Evolutionary conservation across 1,140 invertebrate species (phyloP), one percentile per base, ranked within the genome.

Genomic region (Drosophila sulfurigaster): DNA sequence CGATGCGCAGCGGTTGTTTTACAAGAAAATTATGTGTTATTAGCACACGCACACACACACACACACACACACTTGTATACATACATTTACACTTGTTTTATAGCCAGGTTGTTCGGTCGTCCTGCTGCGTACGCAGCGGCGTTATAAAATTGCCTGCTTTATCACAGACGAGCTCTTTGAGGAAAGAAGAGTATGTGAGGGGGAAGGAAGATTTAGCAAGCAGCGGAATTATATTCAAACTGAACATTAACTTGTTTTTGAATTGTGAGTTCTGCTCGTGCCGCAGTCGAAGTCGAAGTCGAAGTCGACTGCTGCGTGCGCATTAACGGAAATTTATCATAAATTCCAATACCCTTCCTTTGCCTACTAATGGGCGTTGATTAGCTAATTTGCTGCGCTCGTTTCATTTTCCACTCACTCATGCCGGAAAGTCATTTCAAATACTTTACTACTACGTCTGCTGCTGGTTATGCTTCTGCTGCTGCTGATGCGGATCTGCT

Each of bases 351-450:
- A 83, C 74, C 74, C 64, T 80, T 69, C 46, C 51, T 28, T 52
- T 28, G 67, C 59, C 67, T 79, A 79, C 81, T 89, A 89, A 89
- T 89, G 85, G 85, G 85, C 85, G 85, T 89, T 89, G 85, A 89
- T 89, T 89, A 89, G 85, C 85, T 89, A 89, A 89, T 89, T 89
- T 89, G 85, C 68, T 83, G 78, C 85, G 85, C 85, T 89, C 85
- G 81, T 89, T 89, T 89, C 68, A 76, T 81, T 89, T 89, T 79
- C 85, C 78, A 72, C 78, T 81, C 65, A 54, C 72, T 72, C 60
- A 67, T 48, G 72, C 64, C 81, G 72, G 80, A 75, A 89, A 79
- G 85, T 85, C 75, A 81, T 88, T 87, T 87, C 83, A 88, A 78
- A 87, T 87, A 80, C 77, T 78, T 88, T 72, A 86, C 81, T 69